Evolutionary conservation across 2,888 invertebrate genomes (phyloP), one percentile per base, ranked within the genome.

Genomic region (Hemithea aestivaria): DNA sequence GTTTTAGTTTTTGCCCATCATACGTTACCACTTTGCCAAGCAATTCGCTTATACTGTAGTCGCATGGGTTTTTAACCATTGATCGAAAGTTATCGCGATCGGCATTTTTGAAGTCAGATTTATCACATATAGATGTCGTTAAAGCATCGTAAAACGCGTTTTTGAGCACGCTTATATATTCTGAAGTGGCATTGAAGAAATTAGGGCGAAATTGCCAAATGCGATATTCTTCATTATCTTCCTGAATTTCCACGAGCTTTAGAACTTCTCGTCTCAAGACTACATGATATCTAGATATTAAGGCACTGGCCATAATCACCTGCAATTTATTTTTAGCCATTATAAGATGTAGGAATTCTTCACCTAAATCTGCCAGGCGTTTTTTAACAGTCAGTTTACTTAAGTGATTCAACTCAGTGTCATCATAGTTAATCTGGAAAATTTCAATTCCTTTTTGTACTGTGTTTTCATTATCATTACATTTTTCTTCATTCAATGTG

Each of bases 211-310:
- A 66, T 39, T 38, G 50, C 5, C 54, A 59, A 2, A 38, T 23
- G n/a, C 49, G 40, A 8, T 35, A 42, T 20, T 34, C 38, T 26
- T 39, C 27, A 20, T 31, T 35, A 22, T 10, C 29, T 28, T n/a
- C 35, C n/a, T n/a, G n/a, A n/a, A n/a, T n/a, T n/a, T n/a, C n/a
- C 27, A 12, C 55, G 33, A 16, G 12, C 9, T 52, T 24, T 7
- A 69, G 38, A 3, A 69, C 66, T 31, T 61, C 32, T 32, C 49
- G 48, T 6, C 53, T 55, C 29, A 69, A 34, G n/a, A 64, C 58
- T 10, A 62, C 60, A 29, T 68, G 69, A 30, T 64, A 67, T 11
- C 50, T 47, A 45, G 58, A 53, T 9, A 69, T 52, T 12, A 66
- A 39, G 9, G 61, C 51, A 28, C 57, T 56, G 12, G 53, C 45